phyloP scores from a whole-genome alignment of 2,888 invertebrate genomes.

The Platynereis dumerilii region DNA sequence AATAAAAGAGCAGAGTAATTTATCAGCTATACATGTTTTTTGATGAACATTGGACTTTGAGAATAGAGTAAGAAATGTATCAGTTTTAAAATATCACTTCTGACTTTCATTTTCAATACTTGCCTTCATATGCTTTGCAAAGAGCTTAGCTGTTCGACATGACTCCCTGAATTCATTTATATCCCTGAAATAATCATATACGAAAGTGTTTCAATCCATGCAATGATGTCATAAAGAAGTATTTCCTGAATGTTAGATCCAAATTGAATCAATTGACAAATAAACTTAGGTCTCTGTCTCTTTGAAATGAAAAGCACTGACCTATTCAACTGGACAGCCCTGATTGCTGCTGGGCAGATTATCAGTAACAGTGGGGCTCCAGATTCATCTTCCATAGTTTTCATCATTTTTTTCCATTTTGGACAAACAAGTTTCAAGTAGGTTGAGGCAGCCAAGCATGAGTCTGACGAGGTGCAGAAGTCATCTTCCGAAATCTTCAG shows the following conservation, averaged over 20 bases:
- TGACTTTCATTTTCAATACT: conserved; percentile 19
- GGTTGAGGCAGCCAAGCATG: too few relatives aligned
- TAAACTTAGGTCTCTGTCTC: too few relatives aligned
- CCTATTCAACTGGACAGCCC: conserved; percentile 42
- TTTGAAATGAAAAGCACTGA: too few relatives aligned
- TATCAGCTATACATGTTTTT: too few relatives aligned
- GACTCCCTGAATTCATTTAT: conserved; percentile 48
- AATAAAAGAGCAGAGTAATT: too few relatives aligned
- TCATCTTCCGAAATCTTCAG: neutral
- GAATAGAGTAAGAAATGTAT: too few relatives aligned
- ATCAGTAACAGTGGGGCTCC: conserved; percentile 12
- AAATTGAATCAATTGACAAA: too few relatives aligned
- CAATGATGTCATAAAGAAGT: too few relatives aligned
- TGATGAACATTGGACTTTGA: too few relatives aligned
- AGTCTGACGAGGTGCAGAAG: too few relatives aligned
- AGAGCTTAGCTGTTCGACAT: conserved; percentile 54
- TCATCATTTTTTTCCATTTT: conserved; percentile 14
- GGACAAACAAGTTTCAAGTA: conserved; percentile 2
- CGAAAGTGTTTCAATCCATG: conserved; percentile 21
- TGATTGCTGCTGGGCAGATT: conserved; percentile 13
- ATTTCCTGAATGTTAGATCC: too few relatives aligned
- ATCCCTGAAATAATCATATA: conserved; percentile 41
- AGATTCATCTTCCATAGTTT: neutral
- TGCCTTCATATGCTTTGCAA: conserved; percentile 60
- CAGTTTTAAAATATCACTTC: too few relatives aligned